A percentile compares a stretch with the other conserved stretches of the same genome.
Evolutionary conservation across 2,797 vertebrate species (phyloP).

Genomic region (Channa striata): DNA sequence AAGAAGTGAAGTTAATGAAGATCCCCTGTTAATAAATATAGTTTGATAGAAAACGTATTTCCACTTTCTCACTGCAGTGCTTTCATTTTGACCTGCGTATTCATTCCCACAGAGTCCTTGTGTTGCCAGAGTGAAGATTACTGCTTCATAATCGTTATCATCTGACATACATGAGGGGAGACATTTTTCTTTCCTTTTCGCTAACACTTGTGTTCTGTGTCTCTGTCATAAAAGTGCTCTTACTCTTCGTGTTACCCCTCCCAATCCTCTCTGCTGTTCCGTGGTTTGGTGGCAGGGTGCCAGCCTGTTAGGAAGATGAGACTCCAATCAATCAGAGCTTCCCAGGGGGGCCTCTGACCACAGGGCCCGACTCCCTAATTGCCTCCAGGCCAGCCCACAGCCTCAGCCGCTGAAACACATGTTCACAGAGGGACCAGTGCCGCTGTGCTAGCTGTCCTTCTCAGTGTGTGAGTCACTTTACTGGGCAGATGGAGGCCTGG

Average conservation of each 20-base stretch:
- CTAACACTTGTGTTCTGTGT: conserved; percentile 59
- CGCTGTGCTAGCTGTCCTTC: conserved; percentile 56
- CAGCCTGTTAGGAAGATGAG: conserved; percentile 89
- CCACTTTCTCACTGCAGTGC: conserved; percentile 41
- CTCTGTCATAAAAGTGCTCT: conserved; percentile 59
- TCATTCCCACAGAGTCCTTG: conserved; percentile 69
- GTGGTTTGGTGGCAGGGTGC: conserved; percentile 81
- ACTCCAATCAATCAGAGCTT: conserved; percentile 88
- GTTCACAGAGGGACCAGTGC: conserved; percentile 74
- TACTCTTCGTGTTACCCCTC: conserved; percentile 50
- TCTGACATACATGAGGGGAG: conserved; percentile 75
- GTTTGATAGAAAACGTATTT: conserved; percentile 78
- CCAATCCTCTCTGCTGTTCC: conserved; percentile 69
- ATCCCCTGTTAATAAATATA: conserved; percentile 83
- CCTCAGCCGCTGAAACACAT: conserved; percentile 82
- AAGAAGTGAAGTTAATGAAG: conserved; percentile 61
- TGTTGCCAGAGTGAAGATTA: conserved; percentile 67
- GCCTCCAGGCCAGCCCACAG: conserved; percentile 63
- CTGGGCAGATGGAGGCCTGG: conserved; percentile 80
- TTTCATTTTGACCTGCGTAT: conserved; percentile 66
- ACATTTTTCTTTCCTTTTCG: conserved; percentile 70
- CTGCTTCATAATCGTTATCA: conserved; percentile 77
- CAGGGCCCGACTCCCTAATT: conserved; percentile 77
- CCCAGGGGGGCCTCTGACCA: conserved; percentile 72
- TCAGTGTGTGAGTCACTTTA: conserved; percentile 75